Percentiles rank a stretch among this genome's conserved stretches.
These are phyloP conservation scores for Psittacara wagleri DNA, from an alignment of 2,113 vertebrate genomes.

Conservation along the genomic window DNA sequence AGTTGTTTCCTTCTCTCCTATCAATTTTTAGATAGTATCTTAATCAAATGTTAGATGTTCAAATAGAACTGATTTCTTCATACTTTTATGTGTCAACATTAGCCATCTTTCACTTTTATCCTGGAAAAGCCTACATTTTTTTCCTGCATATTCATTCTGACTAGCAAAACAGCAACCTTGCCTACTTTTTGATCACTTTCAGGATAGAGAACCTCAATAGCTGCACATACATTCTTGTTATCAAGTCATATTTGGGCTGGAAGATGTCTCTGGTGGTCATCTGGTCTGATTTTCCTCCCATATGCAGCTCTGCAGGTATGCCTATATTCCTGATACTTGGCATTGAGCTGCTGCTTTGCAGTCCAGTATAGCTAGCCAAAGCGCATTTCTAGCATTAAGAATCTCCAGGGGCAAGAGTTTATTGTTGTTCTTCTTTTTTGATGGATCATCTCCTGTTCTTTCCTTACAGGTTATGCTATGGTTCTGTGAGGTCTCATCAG, in stretches of 20 bases:
- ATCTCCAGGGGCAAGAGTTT: background rate
- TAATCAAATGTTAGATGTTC: background rate
- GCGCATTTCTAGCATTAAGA: background rate
- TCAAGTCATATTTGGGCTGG: background rate
- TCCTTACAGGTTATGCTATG: background rate
- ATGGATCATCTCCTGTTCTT: background rate
- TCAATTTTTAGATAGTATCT: background rate
- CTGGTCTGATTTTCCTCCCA: background rate
- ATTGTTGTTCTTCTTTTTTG: background rate
- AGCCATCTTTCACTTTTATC: background rate
- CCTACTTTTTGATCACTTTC: background rate
- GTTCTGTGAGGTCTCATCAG: background rate
- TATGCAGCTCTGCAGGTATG: background rate
- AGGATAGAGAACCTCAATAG: background rate
- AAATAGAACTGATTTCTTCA: background rate
- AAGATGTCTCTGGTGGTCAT: background rate
- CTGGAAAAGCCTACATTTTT: background rate
- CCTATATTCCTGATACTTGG: background rate
- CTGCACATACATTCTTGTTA: background rate
- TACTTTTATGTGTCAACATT: background rate
- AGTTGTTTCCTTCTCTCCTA: background rate
- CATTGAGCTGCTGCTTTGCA: background rate
- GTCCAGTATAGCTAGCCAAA: rapidly evolving
- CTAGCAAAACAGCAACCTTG: background rate
- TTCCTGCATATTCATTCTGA: background rate